Evolutionary conservation across 1,140 invertebrate genomes (phyloP), one percentile per base, ranked within the genome.

Genomic region (Euura saliciscinereae): DNA sequence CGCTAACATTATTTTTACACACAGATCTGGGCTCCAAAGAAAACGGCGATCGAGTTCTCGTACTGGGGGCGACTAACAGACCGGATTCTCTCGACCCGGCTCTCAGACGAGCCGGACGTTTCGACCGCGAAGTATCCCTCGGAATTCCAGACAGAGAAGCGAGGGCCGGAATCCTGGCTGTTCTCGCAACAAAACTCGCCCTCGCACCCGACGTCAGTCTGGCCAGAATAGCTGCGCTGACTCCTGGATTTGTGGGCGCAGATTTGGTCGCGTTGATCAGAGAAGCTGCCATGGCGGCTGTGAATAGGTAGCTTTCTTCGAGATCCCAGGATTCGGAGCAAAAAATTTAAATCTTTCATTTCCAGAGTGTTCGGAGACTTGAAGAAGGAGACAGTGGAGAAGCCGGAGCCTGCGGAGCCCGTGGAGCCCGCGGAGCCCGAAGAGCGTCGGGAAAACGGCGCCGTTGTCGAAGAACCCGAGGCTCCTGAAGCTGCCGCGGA

Each of bases 171-270:
- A 97, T 97, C 71, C 81, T 97, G n/a, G 85, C 89, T 79, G 92
- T 97, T 45, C 86, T 96, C 79, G 90, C 91, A 66, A 82, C 86
- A 44, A 90, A 91, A 44, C 83, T 98, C 66, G 90, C 91, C 71
- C 82, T 99, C 6, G 87, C 90, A 70, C 78, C 90, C 43, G 90
- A 92, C 78, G 90, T 98, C 77, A 91, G 94, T 82, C 91, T 93
- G 75, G 84, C 90, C 73, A 85, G 88, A 46, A 86, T 99, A 66
- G 96, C 97, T 44, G 91, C 93, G 77, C 87, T 93, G 43, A 98
- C 97, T 45, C 98, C 98, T 6, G 98, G 98, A n/a, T 99, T 94
- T 90, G 97, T 99, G 46, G 98, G 97, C 42, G 97, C 96, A 8
- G 98, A 99, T 91, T 89, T 99, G 43, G 91, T 93, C 79, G 94